Conservation (phyloP, 2,888 invertebrate species). For the Ophion ellenae region DNA sequence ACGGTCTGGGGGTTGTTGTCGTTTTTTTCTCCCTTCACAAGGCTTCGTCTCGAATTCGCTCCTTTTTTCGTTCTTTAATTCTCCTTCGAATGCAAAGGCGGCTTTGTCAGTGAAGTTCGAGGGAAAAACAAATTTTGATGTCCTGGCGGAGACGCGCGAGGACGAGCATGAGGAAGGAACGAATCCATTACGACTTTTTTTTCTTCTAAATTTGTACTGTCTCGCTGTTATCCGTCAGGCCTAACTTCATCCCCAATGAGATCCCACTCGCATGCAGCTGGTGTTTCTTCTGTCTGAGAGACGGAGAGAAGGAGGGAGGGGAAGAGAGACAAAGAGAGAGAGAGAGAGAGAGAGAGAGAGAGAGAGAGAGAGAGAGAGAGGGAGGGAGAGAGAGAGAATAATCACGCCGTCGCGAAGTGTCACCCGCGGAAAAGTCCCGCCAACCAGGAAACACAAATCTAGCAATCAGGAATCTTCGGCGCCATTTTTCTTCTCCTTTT, state of each 20-base stretch:
- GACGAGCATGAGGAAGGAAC: constrained; percentile 69
- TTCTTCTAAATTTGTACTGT: background rate
- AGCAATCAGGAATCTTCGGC: constrained; percentile 50
- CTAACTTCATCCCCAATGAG: constrained; percentile 20
- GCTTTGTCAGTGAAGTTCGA: background rate
- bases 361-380: background rate
- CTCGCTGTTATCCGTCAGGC: constrained; percentile 15
- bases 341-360: background rate
- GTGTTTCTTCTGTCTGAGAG: constrained; percentile 14
- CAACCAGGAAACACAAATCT: constrained; percentile 30
- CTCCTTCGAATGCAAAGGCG: background rate
- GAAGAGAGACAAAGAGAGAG: constrained; percentile 4
- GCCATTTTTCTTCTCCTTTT: background rate
- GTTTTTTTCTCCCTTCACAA: background rate
- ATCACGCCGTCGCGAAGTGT: constrained; percentile 63
- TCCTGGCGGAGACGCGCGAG: constrained; percentile 66
- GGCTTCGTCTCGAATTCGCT: background rate
- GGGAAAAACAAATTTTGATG: constrained; percentile 9
- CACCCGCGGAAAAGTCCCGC: constrained; percentile 60
- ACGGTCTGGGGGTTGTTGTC: background rate
- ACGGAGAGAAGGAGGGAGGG: background rate
- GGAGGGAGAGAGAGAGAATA: constrained; percentile 9
- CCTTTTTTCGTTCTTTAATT: background rate
- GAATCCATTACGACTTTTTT: constrained; percentile 68
- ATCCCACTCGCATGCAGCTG: constrained; percentile 44